phyloP scores from a whole-genome alignment of 2,113 vertebrate genomes.

The Serilophus lunatus region DNA sequence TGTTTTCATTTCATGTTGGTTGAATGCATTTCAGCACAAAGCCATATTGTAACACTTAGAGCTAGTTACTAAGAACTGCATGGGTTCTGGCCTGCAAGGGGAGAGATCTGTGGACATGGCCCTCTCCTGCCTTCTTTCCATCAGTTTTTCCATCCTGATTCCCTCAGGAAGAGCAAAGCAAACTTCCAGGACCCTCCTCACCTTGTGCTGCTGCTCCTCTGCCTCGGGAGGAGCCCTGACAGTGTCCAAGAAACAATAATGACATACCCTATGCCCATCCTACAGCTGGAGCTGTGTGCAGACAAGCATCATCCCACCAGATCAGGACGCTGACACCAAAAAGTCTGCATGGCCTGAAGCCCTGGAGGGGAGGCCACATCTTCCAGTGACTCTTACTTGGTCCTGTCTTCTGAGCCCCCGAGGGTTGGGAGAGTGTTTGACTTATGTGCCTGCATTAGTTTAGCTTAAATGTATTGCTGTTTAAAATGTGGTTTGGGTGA shows the following conservation, averaged over 20 bases:
- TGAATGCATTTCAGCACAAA: background rate
- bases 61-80: background rate
- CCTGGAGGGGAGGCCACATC: background rate
- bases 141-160: background rate
- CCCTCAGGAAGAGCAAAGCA: background rate
- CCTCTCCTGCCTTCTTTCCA: background rate
- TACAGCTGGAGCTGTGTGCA: background rate
- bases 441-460: background rate
- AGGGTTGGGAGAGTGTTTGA: background rate
- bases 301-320: background rate
- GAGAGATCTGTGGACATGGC: fast-evolving
- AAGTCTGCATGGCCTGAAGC: background rate
- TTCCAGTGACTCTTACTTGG: fast-evolving
- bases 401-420: background rate
- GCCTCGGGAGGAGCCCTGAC: background rate
- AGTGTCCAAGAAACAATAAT: background rate
- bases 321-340: background rate
- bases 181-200: background rate
- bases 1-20: background rate
- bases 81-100: fast-evolving
- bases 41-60: background rate
- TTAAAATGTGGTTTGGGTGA: fast-evolving
- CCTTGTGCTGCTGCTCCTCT: background rate
- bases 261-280: fast-evolving
- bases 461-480: background rate